Evolutionary conservation across 2,888 invertebrate genomes (phyloP), one percentile per base, ranked within the genome.

Genomic region (Polyommatus icarus): DNA sequence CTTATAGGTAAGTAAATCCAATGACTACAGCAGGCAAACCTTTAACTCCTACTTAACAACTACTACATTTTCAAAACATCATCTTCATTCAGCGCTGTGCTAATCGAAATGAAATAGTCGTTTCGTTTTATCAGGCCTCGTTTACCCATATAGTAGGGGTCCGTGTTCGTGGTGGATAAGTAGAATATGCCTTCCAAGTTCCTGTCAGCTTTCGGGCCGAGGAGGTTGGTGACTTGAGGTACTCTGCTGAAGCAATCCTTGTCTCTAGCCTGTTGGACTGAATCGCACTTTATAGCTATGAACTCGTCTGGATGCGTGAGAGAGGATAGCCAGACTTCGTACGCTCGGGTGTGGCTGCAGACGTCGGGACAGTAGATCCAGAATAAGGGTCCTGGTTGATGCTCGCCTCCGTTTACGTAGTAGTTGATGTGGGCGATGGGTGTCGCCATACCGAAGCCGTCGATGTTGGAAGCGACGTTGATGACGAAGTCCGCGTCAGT

Each of bases 361-460:
- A 83, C 0, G 1, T 75, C 59, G 0, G 77, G 78, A 71, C 86
- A 86, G 0, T 82, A 82, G 0, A 83, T 1, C 76, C 78, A 79
- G 5, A 77, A 67, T 0, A 83, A 12, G 18, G 83, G 81, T 0
- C 77, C 78, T 0, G 79, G 78, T 76, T 86, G 86, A 71, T 57
- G 84, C 71, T 85, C 86, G 6, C 86, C 86, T 0, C 85, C 85
- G 76, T 85, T 85, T 4, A 86, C 80, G 76, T 86, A 86, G 36
- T 83, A 84, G 75, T 83, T 82, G 0, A 85, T 80, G 15, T 85
- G 85, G 0, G 85, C 87, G 1, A 82, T 76, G 0, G 83, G 82
- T 0, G 79, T 77, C 0, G 82, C 81, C 77, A 84, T 83, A 0
- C 85, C 85, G 7, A 76, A 82, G 0, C 79, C 82, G n/a, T 84